Evolutionary conservation across 2,113 vertebrate genomes (phyloP).

Genomic region (Anguilla rostrata): DNA sequence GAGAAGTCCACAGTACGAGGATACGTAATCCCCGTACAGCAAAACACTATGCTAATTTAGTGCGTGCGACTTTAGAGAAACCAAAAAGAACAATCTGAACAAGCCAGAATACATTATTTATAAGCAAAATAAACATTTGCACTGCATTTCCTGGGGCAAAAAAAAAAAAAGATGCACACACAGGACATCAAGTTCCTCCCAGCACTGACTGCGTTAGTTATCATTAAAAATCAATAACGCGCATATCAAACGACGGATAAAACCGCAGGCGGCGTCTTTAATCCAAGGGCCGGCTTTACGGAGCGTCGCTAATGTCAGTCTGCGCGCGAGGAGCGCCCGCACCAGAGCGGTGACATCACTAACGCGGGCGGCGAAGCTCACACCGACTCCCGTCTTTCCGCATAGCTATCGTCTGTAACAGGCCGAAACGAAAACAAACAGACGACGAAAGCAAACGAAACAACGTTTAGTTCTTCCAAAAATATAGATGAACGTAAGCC

Average conservation of each 20-base stretch:
- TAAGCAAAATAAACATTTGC: slow-evolving; percentile 38
- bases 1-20: no score
- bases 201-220: slow-evolving; percentile 40
- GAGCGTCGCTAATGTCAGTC: slow-evolving; percentile 31
- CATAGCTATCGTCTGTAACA: no score
- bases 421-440: no score
- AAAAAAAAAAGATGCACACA: background rate
- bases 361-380: background rate
- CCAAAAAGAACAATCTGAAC: background rate
- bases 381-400: background rate
- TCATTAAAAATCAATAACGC: slow-evolving; percentile 46
- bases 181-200: slow-evolving; percentile 19
- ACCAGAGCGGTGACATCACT: background rate
- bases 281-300: slow-evolving; percentile 25
- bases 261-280: slow-evolving; percentile 30
- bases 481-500: no score
- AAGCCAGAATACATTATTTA: background rate
- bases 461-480: no score
- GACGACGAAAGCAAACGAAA: no score
- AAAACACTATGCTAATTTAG: no score
- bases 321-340: slow-evolving; percentile 16
- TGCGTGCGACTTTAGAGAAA: background rate
- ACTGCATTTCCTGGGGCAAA: background rate
- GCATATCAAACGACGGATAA: slow-evolving; percentile 20
- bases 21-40: no score